These are phyloP conservation scores for Crematogaster levior DNA, from an alignment of 2,888 invertebrate species.

Conservation along the genomic window DNA sequence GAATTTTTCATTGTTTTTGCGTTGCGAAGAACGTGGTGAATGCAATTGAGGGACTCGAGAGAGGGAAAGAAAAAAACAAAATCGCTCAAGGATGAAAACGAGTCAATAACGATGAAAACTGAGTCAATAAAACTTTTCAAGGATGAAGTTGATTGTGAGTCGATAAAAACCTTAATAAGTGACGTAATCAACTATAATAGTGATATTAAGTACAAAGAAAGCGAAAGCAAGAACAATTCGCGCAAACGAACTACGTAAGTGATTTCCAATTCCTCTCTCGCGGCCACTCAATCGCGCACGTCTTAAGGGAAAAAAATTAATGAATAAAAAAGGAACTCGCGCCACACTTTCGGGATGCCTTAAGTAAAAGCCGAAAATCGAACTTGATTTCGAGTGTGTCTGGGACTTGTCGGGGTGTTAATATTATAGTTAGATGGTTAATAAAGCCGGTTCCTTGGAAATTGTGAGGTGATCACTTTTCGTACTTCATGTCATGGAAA, in stretches of 20 bases:
- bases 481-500: conserved; percentile 56
- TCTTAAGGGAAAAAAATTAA: background rate
- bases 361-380: conserved; percentile 42
- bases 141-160: conserved; percentile 58
- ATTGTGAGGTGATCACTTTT: conserved; percentile 56
- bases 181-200: conserved; percentile 57
- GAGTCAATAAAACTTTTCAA: conserved; percentile 66
- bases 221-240: conserved; percentile 29
- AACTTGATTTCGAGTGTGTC: conserved; percentile 36
- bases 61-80: conserved; percentile 1
- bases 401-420: conserved; percentile 23
- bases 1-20: conserved; percentile 9
- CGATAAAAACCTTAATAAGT: conserved; percentile 62
- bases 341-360: conserved; percentile 48
- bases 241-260: conserved; percentile 21
- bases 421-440: conserved; percentile 37
- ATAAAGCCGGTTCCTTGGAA: conserved; percentile 45
- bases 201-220: conserved; percentile 68
- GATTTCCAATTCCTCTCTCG: conserved; percentile 51
- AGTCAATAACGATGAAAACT: conserved; percentile 65
- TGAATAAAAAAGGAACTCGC: conserved; percentile 2
- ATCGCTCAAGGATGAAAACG: conserved; percentile 66
- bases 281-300: conserved; percentile 44
- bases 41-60: conserved; percentile 24
- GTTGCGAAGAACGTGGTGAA: conserved; percentile 19